Evolutionary conservation across 2,888 invertebrate genomes (phyloP).

Genomic region (Leuctra nigra): DNA sequence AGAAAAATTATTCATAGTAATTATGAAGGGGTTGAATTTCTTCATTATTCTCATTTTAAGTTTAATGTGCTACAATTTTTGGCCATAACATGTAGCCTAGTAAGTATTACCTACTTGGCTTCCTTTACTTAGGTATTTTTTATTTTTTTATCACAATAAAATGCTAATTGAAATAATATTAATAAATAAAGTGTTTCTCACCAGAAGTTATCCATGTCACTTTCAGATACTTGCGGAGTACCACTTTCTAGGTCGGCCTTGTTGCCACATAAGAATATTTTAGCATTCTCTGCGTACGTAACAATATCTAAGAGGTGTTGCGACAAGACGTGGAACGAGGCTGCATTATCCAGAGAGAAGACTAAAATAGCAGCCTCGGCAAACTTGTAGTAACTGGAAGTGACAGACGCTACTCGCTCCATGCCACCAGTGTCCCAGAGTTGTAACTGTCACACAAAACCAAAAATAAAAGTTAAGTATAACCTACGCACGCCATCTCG

Average conservation of each 20-base stretch:
- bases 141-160: too few relatives aligned
- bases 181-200: too few relatives aligned
- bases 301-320: constrained; percentile 91
- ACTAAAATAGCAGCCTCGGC: constrained; percentile 91
- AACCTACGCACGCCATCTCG: too few relatives aligned
- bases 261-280: constrained; percentile 91
- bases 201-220: constrained; percentile 86
- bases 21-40: too few relatives aligned
- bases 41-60: too few relatives aligned
- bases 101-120: too few relatives aligned
- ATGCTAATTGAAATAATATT: too few relatives aligned
- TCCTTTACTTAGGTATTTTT: too few relatives aligned
- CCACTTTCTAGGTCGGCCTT: constrained; percentile 72
- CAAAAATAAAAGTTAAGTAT: too few relatives aligned
- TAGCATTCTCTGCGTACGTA: constrained; percentile 89
- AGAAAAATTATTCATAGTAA: too few relatives aligned
- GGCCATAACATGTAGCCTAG: too few relatives aligned
- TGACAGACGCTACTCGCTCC: constrained; percentile 92
- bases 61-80: too few relatives aligned
- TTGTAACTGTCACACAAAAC: constrained; percentile 58
- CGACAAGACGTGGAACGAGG: constrained; percentile 86
- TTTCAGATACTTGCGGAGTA: constrained; percentile 73
- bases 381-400: constrained; percentile 93
- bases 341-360: constrained; percentile 83
- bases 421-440: constrained; percentile 96